Evolutionary conservation across 2,113 vertebrate genomes (phyloP).

Genomic region (Ciconia stormi): DNA sequence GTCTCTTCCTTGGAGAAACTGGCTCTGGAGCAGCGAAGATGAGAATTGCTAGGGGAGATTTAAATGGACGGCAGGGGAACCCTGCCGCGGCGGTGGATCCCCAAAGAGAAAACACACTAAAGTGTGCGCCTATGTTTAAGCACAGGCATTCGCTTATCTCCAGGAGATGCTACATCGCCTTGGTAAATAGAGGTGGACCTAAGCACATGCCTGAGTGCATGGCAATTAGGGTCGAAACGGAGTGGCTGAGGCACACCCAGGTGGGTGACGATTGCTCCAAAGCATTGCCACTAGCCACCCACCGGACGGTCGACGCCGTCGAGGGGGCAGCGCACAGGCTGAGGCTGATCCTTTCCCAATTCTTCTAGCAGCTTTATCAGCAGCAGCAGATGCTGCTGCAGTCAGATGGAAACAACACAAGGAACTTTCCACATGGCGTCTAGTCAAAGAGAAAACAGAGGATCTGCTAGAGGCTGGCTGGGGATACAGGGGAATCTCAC

Average conservation of each 20-base stretch:
- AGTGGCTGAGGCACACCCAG: background rate
- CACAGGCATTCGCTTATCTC: background rate
- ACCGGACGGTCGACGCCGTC: background rate
- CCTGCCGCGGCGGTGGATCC: rapidly evolving
- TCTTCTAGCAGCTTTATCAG: background rate
- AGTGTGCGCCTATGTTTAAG: rapidly evolving
- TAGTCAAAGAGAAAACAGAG: background rate
- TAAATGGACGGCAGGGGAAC: background rate
- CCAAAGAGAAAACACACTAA: background rate
- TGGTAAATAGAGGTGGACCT: rapidly evolving
- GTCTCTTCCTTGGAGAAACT: background rate
- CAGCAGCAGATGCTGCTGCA: slow-evolving; percentile 56
- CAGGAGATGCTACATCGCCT: background rate
- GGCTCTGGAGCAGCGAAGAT: background rate
- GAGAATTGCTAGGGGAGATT: background rate
- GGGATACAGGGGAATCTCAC: background rate
- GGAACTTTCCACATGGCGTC: slow-evolving; percentile 56
- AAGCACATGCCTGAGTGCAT: rapidly evolving
- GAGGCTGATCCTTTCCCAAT: background rate
- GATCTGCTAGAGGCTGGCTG: background rate
- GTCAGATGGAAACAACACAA: slow-evolving; percentile 51
- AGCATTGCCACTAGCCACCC: background rate
- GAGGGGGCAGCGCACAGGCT: background rate
- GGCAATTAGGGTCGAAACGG: rapidly evolving
- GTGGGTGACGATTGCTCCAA: rapidly evolving